These are phyloP conservation scores for Rana temporaria DNA, from an alignment of 2,113 vertebrate genomes.

Conservation along the genomic window DNA sequence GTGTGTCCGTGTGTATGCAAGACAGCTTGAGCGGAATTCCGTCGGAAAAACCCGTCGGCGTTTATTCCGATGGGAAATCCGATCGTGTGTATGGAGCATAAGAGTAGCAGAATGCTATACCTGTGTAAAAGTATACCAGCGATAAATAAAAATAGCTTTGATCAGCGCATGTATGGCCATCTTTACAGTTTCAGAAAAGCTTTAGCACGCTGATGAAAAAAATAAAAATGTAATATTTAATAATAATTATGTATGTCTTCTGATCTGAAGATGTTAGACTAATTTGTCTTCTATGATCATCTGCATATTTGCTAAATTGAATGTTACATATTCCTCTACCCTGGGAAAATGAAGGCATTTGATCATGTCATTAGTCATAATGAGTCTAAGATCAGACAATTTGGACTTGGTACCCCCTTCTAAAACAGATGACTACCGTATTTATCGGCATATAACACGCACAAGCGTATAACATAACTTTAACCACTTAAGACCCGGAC, in stretches of 20 bases:
- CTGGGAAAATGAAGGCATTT: neutral
- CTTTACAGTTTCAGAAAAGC: neutral
- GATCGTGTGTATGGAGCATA: too few species aligned
- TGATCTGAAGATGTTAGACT: constrained; percentile 9
- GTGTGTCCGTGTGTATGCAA: too few species aligned
- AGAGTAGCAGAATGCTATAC: neutral
- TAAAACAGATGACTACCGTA: neutral
- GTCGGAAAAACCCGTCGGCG: too few species aligned
- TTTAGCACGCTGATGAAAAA: neutral
- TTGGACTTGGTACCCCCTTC: neutral
- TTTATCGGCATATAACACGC: too few species aligned
- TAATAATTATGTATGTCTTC: neutral
- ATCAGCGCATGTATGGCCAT: too few species aligned
- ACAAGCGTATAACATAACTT: too few species aligned
- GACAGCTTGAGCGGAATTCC: too few species aligned
- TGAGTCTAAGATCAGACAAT: neutral
- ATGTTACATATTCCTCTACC: neutral
- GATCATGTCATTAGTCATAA: neutral
- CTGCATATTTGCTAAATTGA: constrained; percentile 5
- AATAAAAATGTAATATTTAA: neutral
- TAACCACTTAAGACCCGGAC: too few species aligned
- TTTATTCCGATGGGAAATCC: too few species aligned
- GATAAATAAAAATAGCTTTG: neutral
- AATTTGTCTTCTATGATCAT: constrained; percentile 13
- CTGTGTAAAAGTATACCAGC: neutral